These are phyloP conservation scores for Naso thynnoides DNA, from an alignment of 2,797 vertebrate species.

Conservation along the genomic window DNA sequence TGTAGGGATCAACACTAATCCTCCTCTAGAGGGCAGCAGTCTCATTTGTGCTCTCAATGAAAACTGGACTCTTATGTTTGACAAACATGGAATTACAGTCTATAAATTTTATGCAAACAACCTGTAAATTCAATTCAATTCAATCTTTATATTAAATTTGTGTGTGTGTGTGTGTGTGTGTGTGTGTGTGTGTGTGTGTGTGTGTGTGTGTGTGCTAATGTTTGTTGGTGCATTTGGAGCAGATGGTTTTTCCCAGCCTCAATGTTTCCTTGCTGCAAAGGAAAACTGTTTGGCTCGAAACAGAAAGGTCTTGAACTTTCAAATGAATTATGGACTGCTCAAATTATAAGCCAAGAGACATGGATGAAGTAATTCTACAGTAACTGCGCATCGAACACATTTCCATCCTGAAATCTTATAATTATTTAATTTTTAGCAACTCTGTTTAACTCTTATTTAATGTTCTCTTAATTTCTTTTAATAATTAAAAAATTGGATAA, in stretches of 20 bases:
- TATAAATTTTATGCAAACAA: background rate
- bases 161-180: constrained; percentile 15
- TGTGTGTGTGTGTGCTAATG: background rate
- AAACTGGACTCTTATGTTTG: background rate
- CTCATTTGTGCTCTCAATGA: background rate
- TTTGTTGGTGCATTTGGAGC: constrained; percentile 16
- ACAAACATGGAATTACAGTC: background rate
- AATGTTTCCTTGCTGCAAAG: constrained; percentile 36
- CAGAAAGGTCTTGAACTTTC: constrained; percentile 19
- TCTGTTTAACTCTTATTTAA: too few relatives aligned
- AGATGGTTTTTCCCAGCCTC: constrained; percentile 69
- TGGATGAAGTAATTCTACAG: background rate
- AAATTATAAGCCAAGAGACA: constrained; percentile 15
- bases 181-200: background rate
- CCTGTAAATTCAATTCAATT: too few relatives aligned
- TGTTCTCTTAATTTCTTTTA: background rate
- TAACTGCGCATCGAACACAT: background rate
- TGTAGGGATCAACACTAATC: background rate
- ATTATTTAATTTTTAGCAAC: constrained; percentile 18
- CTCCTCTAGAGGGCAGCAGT: constrained; percentile 66
- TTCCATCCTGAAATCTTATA: background rate
- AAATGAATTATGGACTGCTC: constrained; percentile 2
- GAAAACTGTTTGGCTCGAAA: constrained; percentile 19
- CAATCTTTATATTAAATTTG: too few relatives aligned
- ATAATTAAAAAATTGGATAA: constrained; percentile 7